Evolutionary conservation across 1,140 invertebrate species (phyloP), one percentile per base, ranked within the genome.

Genomic region (Bombus terrestris): DNA sequence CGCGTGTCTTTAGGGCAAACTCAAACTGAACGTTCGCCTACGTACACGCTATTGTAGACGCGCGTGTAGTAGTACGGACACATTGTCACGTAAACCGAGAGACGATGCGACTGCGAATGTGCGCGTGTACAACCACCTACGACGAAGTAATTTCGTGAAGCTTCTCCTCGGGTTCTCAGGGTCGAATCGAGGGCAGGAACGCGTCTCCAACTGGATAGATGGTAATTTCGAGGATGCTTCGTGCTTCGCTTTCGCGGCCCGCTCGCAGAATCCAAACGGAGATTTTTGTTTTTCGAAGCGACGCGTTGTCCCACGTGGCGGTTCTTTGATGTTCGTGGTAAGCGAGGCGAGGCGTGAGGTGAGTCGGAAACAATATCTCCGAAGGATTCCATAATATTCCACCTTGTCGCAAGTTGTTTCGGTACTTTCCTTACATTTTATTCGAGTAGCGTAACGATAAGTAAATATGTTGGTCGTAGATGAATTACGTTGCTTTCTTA

Each of bases 81-180:
- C 53, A 57, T 53, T 4, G 28, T 71, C 68, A 41, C 22, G 32
- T 15, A 82, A 37, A 62, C 12, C 0, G 59, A 37, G 86, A 35
- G 25, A 39, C 15, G 39, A 28, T 1, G 47, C 25, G n/a, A 3
- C 6, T 73, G 28, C 13, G 35, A 43, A 53, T 47, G 84, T 68
- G 41, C 22, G 41, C 28, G 62, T 69, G 37, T 28, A 74, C 76
- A 88, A 88, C 83, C 88, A 83, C 79, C 59, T 76, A 84, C 78
- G 83, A 66, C 77, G 47, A 83, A 89, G 91, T 92, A 89, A 92
- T 92, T 92, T 92, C 89, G 85, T 62, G 86, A 69, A 81, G 77
- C 43, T 37, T 74, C 57, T 79, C 74, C 75, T 85, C 88, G 82
- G 41, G 68, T 87, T 62, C 76, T 90, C 86, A 85, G 59, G 75